Evolutionary conservation across 2,888 invertebrate genomes (phyloP), one percentile per base, ranked within the genome.

Genomic region (Thereva nobilitata): DNA sequence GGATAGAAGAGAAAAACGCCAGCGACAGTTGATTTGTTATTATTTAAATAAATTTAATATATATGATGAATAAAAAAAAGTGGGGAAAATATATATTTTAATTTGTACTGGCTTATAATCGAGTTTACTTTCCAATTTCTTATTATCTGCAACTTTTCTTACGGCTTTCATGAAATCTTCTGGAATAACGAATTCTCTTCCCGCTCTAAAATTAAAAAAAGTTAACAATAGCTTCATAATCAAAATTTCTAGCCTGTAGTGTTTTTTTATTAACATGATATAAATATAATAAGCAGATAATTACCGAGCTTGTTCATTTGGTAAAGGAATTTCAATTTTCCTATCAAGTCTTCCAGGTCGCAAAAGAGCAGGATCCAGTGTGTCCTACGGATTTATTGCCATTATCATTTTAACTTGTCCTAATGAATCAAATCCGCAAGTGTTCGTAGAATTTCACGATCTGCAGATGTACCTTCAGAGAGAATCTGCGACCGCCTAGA

Each of bases 381-480:
- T 99, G 75, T 99, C 98, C 0, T 98, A 98, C 66, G 99, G 86
- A 84, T 99, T 99, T 59, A 99, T 99, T 0, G 99, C 99, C 99
- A 99, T 99, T 71, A 99, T 99, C 85, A 99, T 98, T 86, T 99
- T 98, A 0, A 98, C 97, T 78, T 92, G 92, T 1, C 97, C 97
- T 55, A 97, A 83, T 0, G 97, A 95, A 83, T 99, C 99, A 82
- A 99, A 99, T n/a, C 99, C 99, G 99, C 99, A 2, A 99, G 84
- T 0, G 99, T 99, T 72, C 99, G 87, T 80, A 99, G 99, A 77
- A 99, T 99, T 84, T 99, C 99, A 76, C 99, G 89, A 85, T 99
- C 99, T 2, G 99, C 99, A 54, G 97, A 97, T 1, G 99, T 99
- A 69, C 98, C 98, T 79, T 99, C 98, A n/a, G n/a, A 0, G 97